phyloP scores from a whole-genome alignment of 2,888 invertebrate genomes.

The Sipha maydis region DNA sequence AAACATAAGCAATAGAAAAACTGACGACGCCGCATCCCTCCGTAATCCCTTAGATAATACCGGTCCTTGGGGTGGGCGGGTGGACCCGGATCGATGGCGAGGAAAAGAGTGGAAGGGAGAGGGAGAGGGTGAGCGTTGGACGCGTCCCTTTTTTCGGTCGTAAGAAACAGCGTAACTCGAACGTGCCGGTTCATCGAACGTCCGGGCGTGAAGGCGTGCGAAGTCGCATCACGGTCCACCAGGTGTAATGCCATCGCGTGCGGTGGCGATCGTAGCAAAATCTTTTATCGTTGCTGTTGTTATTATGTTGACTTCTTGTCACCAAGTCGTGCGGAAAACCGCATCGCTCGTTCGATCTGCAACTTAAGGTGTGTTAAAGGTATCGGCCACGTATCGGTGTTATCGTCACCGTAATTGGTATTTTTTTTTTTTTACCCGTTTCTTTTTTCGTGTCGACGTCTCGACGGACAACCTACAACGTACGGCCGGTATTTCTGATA shows the following conservation, averaged over 20 bases:
- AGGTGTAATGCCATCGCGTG: background rate
- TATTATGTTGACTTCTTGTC: background rate
- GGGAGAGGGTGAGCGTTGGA: background rate
- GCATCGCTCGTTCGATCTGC: background rate
- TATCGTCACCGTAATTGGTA: too few species aligned
- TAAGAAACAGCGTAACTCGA: background rate
- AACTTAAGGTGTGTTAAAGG: background rate
- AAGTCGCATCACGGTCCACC: background rate
- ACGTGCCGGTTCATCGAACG: constrained; percentile 8
- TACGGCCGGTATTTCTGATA: too few species aligned
- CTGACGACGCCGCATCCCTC: too few species aligned
- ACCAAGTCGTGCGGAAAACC: background rate
- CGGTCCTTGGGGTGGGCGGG: background rate
- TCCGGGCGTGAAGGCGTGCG: background rate
- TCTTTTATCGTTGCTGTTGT: background rate
- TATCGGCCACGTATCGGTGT: background rate
- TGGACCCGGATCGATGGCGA: too few species aligned
- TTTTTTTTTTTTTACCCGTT: too few species aligned
- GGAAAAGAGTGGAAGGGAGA: background rate
- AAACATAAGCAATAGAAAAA: too few species aligned
- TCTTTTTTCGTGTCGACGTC: too few species aligned
- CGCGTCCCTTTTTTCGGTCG: background rate
- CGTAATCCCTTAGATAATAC: background rate
- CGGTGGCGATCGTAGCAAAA: background rate
- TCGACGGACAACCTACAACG: too few species aligned